Evolutionary conservation across 2,113 vertebrate species (phyloP), one percentile per base, ranked within the genome.

Genomic region (Cyprinus carpio): DNA sequence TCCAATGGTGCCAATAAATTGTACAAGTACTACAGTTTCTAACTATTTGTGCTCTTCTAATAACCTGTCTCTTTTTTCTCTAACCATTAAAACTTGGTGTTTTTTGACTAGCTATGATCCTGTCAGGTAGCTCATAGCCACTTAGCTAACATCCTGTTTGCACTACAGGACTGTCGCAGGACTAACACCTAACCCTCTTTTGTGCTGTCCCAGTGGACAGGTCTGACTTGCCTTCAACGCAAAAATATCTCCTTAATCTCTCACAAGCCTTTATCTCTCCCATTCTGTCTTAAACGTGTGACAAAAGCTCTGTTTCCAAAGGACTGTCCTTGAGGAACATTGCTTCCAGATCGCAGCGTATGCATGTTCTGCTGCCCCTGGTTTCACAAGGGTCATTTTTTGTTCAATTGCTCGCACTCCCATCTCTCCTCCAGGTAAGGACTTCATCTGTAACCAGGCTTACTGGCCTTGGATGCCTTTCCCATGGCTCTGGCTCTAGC

Each of bases 331-430:
- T 65, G 43, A 37, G 54, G 31, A 31, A 58, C 16, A 25, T 84
- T 84, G 6, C 85, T 81, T 78, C 77, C 65, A 76, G 71, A 25
- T 25, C 72, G 43, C 10, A 76, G 88, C 84, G 49, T 71, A 4
- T 84, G 80, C 82, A 83, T 88, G 43, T 89, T 80, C 86, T 34
- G 40, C 67, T 82, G 64, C 51, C 87, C 16, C 31, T 62, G 34
- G 7, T 62, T 72, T 85, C 84, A 90, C 87, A 85, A 90, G 91
- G 76, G 71, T 77, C 16, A 37, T 75, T 29, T 84, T 91, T 92
- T 93, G 90, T 93, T 94, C 92, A 89, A 89, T 84, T 89, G 91
- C 92, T 93, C 87, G n/a, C 79, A 43, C 81, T 87, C 69, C 87
- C 71, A 75, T 77, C 74, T 25, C 72, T 89, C 12, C 51, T 84